These are phyloP conservation scores for Ochropacha duplaris DNA, from an alignment of 2,888 invertebrate genomes.

Conservation along the genomic window DNA sequence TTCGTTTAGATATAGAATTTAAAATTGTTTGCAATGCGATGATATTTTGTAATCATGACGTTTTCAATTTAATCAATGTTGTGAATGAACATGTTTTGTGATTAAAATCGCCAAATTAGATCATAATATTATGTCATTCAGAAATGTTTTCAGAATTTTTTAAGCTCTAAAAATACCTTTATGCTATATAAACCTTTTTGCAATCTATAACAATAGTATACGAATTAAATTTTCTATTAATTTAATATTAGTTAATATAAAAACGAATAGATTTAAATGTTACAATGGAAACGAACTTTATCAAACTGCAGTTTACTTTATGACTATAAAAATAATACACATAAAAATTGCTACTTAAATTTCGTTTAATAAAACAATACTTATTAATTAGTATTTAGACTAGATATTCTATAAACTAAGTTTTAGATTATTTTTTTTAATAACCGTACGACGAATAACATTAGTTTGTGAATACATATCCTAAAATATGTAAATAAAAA, in stretches of 20 bases:
- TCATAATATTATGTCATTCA: too few species aligned
- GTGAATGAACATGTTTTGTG: too few species aligned
- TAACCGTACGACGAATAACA: slow-evolving; percentile 23
- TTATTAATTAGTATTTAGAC: slow-evolving; percentile 5
- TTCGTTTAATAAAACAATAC: not conserved
- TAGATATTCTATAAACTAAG: slow-evolving; percentile 3
- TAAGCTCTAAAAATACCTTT: too few species aligned
- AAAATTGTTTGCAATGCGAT: not conserved
- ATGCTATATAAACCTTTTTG: too few species aligned
- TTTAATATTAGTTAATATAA: too few species aligned
- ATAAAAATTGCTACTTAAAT: slow-evolving; percentile 1
- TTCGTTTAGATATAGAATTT: slow-evolving; percentile 59
- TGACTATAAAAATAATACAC: not conserved
- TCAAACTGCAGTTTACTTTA: too few species aligned
- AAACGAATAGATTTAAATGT: too few species aligned
- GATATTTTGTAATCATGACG: too few species aligned
- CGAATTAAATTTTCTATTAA: too few species aligned
- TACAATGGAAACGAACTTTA: not conserved
- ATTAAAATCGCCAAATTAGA: not conserved
- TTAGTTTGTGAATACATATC: slow-evolving; percentile 67
- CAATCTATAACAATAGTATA: too few species aligned
- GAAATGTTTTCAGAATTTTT: too few species aligned
- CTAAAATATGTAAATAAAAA: slow-evolving; percentile 55
- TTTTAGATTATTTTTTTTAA: slow-evolving; percentile 46
- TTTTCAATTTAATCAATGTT: too few species aligned